Evolutionary conservation across 2,797 vertebrate genomes (phyloP), one percentile per base, ranked within the genome.

Genomic region (Pseudochirops corinnae): DNA sequence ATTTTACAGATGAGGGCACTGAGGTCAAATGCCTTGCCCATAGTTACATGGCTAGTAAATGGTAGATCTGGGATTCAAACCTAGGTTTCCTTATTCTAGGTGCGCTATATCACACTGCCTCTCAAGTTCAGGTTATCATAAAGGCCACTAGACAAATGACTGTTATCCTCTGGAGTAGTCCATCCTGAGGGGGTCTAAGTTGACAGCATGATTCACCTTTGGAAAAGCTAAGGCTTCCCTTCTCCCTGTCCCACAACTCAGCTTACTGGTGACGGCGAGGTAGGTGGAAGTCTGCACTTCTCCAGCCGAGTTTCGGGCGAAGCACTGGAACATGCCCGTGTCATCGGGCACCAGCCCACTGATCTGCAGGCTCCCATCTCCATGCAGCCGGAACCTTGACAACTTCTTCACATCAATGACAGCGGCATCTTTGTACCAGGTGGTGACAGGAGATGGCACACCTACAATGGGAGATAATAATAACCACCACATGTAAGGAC

Each of bases 301-400:
- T 56, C 99, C 99, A 0, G 99, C 99, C 0, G 98, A 98, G 7
- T 99, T 99, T 95, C 99, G 99, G 58, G 99, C 99, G 0, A 99
- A 99, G 98, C 99, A 99, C 98, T 99, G 99, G 98, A 99, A 99
- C 99, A 99, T 99, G 90, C 99, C 99, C 0, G 99, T 99, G 98
- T 99, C 99, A 0, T 99, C 99, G 0, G 99, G 99, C 96, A 99
- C 96, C 95, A 99, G 99, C 87, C 99, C 99, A 3, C 99, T 99
- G 99, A 99, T 99, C 99, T 99, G 99, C 95, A 99, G 99, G 96
- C 99, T 99, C 97, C 99, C 99, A 0, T 99, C 99, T 0, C 98
- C 97, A 91, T 99, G 98, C 93, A 99, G 99, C 96, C 99, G 99
- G 99, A 99, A 99, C 56, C 99, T 99, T 87, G 99, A 98, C 57